Percentiles rank a stretch among this genome's conserved stretches.
Evolutionary conservation across 1,140 invertebrate genomes (phyloP).

Genomic region (Oreohelix idahoensis): DNA sequence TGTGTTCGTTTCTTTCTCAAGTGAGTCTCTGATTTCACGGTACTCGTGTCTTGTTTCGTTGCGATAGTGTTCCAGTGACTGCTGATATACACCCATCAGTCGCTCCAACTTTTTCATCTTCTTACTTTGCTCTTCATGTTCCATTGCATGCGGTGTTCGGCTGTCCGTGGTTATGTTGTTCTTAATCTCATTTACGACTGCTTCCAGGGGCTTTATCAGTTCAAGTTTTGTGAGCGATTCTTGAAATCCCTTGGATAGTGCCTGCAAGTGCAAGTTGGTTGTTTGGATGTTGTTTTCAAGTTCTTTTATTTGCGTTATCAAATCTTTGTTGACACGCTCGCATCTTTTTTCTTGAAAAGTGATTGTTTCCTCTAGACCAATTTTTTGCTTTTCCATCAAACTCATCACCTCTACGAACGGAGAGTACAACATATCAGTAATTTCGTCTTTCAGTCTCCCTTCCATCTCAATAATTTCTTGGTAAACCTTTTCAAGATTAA

Average conservation of each 20-base stretch:
- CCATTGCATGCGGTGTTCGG: neutral
- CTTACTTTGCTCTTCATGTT: conserved; percentile 46
- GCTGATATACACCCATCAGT: conserved; percentile 38
- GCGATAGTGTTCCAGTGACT: conserved; percentile 48
- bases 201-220: conserved; percentile 25
- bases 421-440: conserved; percentile 32
- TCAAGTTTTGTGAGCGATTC: conserved; percentile 24
- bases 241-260: conserved; percentile 38
- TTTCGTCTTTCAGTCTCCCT: conserved; percentile 40
- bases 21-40: conserved; percentile 35
- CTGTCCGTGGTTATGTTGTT: conserved; percentile 41
- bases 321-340: neutral
- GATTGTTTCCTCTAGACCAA: conserved; percentile 25
- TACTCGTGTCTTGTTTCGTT: conserved; percentile 49
- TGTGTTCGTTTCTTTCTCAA: conserved; percentile 36
- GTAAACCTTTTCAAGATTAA: conserved; percentile 18
- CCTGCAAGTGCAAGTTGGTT: conserved; percentile 34
- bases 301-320: neutral
- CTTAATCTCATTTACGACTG: conserved; percentile 44
- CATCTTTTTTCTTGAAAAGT: conserved; percentile 29
- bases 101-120: conserved; percentile 46
- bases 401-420: conserved; percentile 47
- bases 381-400: conserved; percentile 40
- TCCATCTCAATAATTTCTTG: conserved; percentile 29
- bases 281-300: conserved; percentile 19